Evolutionary conservation across 1,140 invertebrate species (phyloP).

Genomic region (Micrasema longulum): DNA sequence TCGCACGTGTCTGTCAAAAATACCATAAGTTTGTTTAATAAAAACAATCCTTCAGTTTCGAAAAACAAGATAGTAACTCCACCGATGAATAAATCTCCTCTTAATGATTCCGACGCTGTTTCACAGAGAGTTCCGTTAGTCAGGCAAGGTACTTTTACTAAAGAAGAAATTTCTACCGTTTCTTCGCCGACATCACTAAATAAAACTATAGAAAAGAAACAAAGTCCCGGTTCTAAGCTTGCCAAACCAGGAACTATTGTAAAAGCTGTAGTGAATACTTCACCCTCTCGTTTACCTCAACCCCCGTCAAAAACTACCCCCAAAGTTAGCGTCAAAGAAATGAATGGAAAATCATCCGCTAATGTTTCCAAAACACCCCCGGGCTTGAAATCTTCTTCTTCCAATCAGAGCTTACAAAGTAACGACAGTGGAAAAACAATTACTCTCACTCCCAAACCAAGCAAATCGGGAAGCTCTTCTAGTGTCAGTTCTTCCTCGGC

Average conservation of each 20-base stretch:
- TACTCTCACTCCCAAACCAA: conserved; percentile 58
- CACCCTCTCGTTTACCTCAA: conserved; percentile 65
- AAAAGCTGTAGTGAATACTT: conserved; percentile 61
- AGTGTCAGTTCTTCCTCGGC: conserved; percentile 74
- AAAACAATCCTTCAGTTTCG: not conserved
- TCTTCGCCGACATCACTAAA: conserved; percentile 62
- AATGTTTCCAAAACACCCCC: conserved; percentile 38
- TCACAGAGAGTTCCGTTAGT: conserved; percentile 68
- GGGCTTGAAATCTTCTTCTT: conserved; percentile 64
- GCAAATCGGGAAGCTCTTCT: conserved; percentile 71
- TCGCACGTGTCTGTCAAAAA: conserved; percentile 50
- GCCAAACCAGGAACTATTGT: conserved; percentile 59
- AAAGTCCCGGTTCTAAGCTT: conserved; percentile 56
- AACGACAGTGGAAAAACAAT: conserved; percentile 66
- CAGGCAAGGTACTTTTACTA: conserved; percentile 89
- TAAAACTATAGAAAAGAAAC: conserved; percentile 63
- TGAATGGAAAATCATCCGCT: conserved; percentile 13
- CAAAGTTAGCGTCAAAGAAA: conserved; percentile 55
- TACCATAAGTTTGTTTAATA: conserved; percentile 11
- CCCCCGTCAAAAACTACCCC: conserved; percentile 59
- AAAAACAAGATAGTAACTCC: conserved; percentile 9
- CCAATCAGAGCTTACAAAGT: conserved; percentile 70
- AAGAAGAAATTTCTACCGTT: conserved; percentile 73
- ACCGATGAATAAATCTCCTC: conserved; percentile 19
- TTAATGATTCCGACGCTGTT: conserved; percentile 44